A percentile compares a stretch with the other conserved stretches of the same genome.
phyloP scores from a whole-genome alignment of 2,888 invertebrate species.

The Drosophila austrosaltans region DNA sequence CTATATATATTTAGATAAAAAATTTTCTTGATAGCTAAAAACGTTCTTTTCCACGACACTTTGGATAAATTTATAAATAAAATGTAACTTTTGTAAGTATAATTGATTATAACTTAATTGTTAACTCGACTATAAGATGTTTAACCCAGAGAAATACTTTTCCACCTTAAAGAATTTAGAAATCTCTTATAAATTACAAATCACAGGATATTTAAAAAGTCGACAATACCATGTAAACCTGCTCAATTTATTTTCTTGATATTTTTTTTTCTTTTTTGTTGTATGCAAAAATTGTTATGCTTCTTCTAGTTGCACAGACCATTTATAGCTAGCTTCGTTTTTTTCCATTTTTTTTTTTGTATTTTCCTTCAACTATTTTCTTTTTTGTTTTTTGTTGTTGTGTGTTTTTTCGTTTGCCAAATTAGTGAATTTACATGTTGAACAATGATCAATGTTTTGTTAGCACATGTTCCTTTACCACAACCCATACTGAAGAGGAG shows the following conservation, averaged over 20 bases:
- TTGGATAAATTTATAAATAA: too few species aligned
- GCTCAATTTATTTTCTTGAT: slow-evolving; percentile 24
- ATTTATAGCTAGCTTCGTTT: slow-evolving; percentile 74
- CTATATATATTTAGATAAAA: too few species aligned
- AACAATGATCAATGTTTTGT: slow-evolving; percentile 80
- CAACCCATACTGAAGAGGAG: slow-evolving; percentile 18
- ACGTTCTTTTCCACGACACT: too few species aligned
- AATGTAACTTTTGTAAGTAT: too few species aligned
- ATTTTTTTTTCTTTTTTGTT: slow-evolving; percentile 33
- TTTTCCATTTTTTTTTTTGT: not conserved
- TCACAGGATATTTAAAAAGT: not conserved
- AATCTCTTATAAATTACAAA: too few species aligned
- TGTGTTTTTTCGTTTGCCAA: slow-evolving; percentile 67
- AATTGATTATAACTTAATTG: too few species aligned
- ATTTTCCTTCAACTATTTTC: slow-evolving; percentile 45
- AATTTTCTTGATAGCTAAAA: too few species aligned
- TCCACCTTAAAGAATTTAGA: too few species aligned
- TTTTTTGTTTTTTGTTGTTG: slow-evolving; percentile 22
- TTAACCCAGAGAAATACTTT: too few species aligned
- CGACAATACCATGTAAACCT: not conserved
- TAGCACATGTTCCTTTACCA: slow-evolving; percentile 75
- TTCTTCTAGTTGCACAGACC: slow-evolving; percentile 64
- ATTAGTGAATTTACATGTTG: slow-evolving; percentile 80
- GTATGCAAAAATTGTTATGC: slow-evolving; percentile 74
- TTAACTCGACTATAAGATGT: too few species aligned